Evolutionary conservation across 2,113 vertebrate genomes (phyloP), one percentile per base, ranked within the genome.

Genomic region (Actenoides hombroni): DNA sequence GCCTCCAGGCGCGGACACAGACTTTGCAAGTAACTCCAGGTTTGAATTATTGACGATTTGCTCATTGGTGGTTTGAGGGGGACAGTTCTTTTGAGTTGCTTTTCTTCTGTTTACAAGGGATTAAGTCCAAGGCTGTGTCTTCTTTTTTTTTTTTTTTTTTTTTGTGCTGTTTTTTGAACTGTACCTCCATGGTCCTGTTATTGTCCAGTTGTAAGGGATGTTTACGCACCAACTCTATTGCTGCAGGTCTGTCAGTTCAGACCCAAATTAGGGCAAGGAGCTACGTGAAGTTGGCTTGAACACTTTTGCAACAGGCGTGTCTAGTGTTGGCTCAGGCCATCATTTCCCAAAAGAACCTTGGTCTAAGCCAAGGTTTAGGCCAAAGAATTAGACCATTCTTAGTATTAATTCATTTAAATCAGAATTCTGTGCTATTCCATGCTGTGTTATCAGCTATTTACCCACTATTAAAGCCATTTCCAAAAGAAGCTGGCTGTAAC

Each of bases 161-260:
- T 94, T 96, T 96, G 94, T 95, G 90, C 67, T 88, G 75, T 87
- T 94, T 94, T 92, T 95, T 96, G 91, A 94, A 97, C 96, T 97
- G 95, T 96, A 95, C 92, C 92, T 95, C 93, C 91, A 83, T 65
- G 94, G 95, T 96, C 96, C 87, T 94, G 90, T 94, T 94, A n/a
- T 65, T 94, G 91, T 93, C 91, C 95, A 94, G 95, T 96, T 95
- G 96, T 97, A 96, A 96, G 83, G 96, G 96, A 97, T 95, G 96
- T 96, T 97, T 96, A 96, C 94, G 80, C 86, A 96, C 94, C 95
- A 95, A 95, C 93, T 97, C 93, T 97, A 95, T 90, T 97, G 97
- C 97, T 97, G 94, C 96, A 97, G 96, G 96, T 96, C 96, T 96
- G 94, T 64, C 76, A 61, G 95, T 20, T 91, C 96, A 97, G 95